A percentile compares a stretch with the other conserved stretches of the same genome.
These are phyloP conservation scores for Microhierax caerulescens DNA, from an alignment of 2,797 vertebrate genomes.

Conservation along the genomic window DNA sequence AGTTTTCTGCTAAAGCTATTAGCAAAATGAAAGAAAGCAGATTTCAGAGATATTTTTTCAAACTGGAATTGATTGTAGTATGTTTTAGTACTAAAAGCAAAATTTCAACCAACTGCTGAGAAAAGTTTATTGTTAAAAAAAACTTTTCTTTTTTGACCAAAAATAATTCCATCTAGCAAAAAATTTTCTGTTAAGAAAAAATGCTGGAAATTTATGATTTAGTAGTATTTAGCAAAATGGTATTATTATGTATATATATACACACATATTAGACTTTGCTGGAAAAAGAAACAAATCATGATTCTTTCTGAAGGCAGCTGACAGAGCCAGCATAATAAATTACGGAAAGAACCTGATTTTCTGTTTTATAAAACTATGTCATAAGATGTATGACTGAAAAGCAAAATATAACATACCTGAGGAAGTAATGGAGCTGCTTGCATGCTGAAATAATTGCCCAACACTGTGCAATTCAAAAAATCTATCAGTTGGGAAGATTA, in stretches of 20 bases:
- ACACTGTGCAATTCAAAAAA: neutral
- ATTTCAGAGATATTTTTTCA: neutral
- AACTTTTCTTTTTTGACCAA: neutral
- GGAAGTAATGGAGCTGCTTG: neutral
- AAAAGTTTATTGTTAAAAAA: neutral
- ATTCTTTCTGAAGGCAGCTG: neutral
- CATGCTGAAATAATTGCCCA: neutral
- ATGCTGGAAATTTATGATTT: neutral
- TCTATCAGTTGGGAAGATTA: neutral
- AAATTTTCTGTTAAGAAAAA: neutral
- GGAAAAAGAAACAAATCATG: neutral
- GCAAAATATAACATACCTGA: neutral
- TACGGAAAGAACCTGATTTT: neutral
- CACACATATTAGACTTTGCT: neutral
- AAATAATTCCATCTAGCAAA: neutral
- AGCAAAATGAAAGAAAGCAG: neutral
- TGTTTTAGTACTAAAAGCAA: neutral
- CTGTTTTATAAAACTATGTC: neutral
- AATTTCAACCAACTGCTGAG: neutral
- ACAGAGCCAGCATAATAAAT: neutral
- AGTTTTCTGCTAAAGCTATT: neutral
- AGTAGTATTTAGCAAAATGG: neutral
- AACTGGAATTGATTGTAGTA: neutral
- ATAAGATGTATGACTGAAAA: neutral
- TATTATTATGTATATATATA: neutral